These are phyloP conservation scores for Tricholauxania praeusta DNA, from an alignment of 2,888 invertebrate genomes.

Conservation along the genomic window DNA sequence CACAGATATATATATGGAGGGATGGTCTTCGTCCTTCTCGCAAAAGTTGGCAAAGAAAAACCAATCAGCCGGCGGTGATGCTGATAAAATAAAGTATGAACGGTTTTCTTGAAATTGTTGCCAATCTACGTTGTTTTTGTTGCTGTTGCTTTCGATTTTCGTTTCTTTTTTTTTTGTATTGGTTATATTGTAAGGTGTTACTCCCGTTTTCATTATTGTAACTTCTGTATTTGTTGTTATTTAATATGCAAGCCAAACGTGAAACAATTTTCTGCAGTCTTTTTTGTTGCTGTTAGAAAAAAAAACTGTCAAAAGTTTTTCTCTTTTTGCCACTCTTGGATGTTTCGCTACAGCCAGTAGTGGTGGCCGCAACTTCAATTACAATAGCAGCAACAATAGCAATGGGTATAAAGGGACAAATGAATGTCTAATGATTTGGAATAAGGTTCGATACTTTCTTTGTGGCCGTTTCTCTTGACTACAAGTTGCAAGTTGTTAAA, in stretches of 20 bases:
- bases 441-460: too few relatives aligned
- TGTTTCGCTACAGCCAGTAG: neutral
- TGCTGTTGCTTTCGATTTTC: too few relatives aligned
- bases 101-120: too few relatives aligned
- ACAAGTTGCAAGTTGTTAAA: too few relatives aligned
- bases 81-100: neutral
- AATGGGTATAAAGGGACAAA: neutral
- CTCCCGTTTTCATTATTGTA: neutral
- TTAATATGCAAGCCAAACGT: constrained; percentile 20
- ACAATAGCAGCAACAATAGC: neutral
- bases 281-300: neutral
- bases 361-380: neutral
- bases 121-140: neutral
- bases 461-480: too few relatives aligned
- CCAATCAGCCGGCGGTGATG: constrained; percentile 24
- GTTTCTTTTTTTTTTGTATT: too few relatives aligned
- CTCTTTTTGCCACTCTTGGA: neutral
- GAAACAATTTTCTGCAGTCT: constrained; percentile 5
- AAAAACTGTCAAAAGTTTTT: neutral
- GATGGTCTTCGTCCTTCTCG: neutral
- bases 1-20: too few relatives aligned
- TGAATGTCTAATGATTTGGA: too few relatives aligned
- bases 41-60: constrained; percentile 11
- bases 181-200: too few relatives aligned
- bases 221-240: neutral